Evolutionary conservation across 2,888 invertebrate species (phyloP).

Genomic region (Priocnemis perturbator): DNA sequence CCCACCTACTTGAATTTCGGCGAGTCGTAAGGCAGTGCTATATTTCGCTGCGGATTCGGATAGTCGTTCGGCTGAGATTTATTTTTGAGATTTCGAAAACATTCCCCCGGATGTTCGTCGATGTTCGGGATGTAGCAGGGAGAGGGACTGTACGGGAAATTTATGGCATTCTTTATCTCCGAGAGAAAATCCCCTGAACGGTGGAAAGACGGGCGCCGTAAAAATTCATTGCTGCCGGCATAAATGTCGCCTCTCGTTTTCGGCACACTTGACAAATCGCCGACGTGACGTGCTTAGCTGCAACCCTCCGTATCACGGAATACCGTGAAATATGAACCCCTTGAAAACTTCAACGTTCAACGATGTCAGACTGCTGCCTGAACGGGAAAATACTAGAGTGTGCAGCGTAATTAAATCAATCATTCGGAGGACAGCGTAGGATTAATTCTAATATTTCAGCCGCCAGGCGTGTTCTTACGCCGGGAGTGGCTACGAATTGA

Average conservation of each 20-base stretch:
- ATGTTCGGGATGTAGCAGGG: too few species aligned
- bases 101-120: too few species aligned
- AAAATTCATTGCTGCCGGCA: conserved; percentile 54
- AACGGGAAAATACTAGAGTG: too few species aligned
- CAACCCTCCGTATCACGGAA: conserved; percentile 18
- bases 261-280: conserved; percentile 36
- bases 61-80: conserved; percentile 11
- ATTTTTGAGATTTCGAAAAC: too few species aligned
- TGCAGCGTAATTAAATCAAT: too few species aligned
- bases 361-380: too few species aligned
- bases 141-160: conserved; percentile 24
- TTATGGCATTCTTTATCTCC: conserved; percentile 34
- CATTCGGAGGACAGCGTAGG: too few species aligned
- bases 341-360: background rate
- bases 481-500: background rate
- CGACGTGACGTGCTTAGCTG: background rate
- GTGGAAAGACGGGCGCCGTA: conserved; percentile 40
- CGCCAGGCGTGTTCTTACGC: too few species aligned
- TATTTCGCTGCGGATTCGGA: conserved; percentile 12
- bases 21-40: background rate
- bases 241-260: conserved; percentile 32
- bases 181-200: conserved; percentile 26
- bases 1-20: too few species aligned
- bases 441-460: too few species aligned
- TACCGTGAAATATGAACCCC: background rate